These are phyloP conservation scores for Seriola aureovittata DNA, from an alignment of 2,113 vertebrate species.

Conservation along the genomic window DNA sequence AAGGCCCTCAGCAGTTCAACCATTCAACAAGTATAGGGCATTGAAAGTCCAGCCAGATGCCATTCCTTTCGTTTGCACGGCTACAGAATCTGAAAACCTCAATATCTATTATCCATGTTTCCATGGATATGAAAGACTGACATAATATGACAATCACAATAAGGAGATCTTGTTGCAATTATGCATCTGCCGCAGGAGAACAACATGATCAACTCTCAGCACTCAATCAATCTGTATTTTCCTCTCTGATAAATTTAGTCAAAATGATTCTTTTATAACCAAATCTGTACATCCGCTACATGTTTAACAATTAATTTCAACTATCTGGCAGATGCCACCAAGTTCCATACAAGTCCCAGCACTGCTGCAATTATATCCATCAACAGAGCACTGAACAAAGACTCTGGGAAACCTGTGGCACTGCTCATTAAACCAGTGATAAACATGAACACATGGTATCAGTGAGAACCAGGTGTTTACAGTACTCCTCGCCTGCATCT, in stretches of 20 bases:
- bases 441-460: not conserved
- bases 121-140: not conserved
- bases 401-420: not conserved
- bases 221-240: not conserved
- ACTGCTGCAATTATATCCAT: not conserved
- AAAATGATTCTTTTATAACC: not conserved
- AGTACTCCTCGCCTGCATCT: not conserved
- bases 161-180: not conserved
- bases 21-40: not conserved
- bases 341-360: not conserved
- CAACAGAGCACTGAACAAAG: not conserved
- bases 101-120: conserved; percentile 10
- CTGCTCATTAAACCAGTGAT: not conserved
- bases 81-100: conserved; percentile 8
- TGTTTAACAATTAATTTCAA: not conserved
- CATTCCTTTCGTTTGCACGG: not conserved
- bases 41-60: conserved; percentile 2
- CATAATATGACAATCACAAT: not conserved
- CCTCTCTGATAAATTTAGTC: not conserved
- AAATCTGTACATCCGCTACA: not conserved
- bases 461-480: not conserved
- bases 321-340: conserved; percentile 9
- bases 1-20: not conserved
- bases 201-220: not conserved
- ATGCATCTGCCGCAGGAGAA: not conserved